These are phyloP conservation scores for Thunnus maccoyii DNA, from an alignment of 2,113 vertebrate genomes.

Conservation along the genomic window DNA sequence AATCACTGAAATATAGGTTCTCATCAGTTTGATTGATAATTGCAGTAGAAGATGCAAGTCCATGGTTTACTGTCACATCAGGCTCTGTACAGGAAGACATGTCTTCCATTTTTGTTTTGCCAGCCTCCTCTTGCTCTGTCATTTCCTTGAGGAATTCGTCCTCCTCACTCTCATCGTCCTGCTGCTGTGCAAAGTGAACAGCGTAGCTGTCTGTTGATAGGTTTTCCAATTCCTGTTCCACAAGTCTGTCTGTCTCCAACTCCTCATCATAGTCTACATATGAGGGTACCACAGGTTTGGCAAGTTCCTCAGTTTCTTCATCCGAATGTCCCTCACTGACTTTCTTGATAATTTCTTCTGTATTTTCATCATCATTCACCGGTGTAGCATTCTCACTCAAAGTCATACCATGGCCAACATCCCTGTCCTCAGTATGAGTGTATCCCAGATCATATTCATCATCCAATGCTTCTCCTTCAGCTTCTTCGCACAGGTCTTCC, in stretches of 20 bases:
- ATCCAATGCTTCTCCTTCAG: constrained; percentile 67
- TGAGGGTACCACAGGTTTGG: neutral
- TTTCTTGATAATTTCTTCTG: constrained; percentile 11
- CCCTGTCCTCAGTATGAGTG: constrained; percentile 32
- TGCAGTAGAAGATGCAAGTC: constrained; percentile 2
- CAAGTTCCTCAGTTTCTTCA: constrained; percentile 44
- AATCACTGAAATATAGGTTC: constrained; percentile 9
- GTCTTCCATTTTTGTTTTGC: neutral
- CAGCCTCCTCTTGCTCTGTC: constrained; percentile 2
- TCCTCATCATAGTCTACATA: constrained; percentile 51
- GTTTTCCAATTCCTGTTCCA: constrained; percentile 72
- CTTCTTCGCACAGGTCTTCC: constrained; percentile 84
- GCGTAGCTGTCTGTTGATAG: constrained; percentile 56
- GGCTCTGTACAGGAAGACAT: neutral
- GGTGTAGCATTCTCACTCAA: neutral
- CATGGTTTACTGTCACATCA: neutral
- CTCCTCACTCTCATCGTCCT: constrained; percentile 34
- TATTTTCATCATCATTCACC: constrained; percentile 16
- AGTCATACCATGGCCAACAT: constrained; percentile 1
- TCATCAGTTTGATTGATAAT: constrained; percentile 5
- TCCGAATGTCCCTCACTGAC: constrained; percentile 22
- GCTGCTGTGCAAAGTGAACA: constrained; percentile 53
- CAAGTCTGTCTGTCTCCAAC: constrained; percentile 65
- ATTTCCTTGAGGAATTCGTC: neutral
- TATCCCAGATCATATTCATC: constrained; percentile 61